Conservation (phyloP, 2,113 vertebrate genomes). For the Colossoma macropomum region DNA sequence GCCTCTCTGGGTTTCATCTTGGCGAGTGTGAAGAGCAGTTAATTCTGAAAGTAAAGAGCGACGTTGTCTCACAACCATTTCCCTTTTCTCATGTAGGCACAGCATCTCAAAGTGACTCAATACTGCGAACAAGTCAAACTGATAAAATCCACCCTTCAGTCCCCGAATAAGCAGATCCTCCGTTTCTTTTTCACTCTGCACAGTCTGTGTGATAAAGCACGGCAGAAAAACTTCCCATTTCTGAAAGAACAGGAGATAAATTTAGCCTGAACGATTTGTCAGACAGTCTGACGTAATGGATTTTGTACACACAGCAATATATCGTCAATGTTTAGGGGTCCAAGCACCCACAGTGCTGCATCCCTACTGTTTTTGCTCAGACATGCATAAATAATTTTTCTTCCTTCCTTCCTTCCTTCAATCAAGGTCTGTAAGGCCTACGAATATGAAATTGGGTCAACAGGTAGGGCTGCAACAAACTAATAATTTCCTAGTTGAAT, state of each 20-base stretch:
- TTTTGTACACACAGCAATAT: too few relatives aligned
- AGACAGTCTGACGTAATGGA: too few relatives aligned
- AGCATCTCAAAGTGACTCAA: not conserved
- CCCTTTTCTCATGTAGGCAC: not conserved
- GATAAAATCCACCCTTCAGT: not conserved
- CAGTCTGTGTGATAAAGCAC: not conserved
- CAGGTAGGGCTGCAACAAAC: too few relatives aligned
- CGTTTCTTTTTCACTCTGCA: not conserved
- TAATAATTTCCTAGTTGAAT: too few relatives aligned
- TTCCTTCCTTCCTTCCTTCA: too few relatives aligned
- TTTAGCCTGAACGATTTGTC: too few relatives aligned
- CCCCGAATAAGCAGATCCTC: not conserved
- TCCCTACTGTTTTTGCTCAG: too few relatives aligned
- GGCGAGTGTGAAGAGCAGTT: conserved; percentile 21
- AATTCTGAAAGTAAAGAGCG: conserved; percentile 24
- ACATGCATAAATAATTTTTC: too few relatives aligned
- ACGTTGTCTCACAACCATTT: not conserved
- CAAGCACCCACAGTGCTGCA: too few relatives aligned
- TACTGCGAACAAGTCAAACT: not conserved
- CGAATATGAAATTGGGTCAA: too few relatives aligned
- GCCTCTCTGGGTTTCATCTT: conserved; percentile 19
- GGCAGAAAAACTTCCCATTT: not conserved
- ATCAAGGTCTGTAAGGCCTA: too few relatives aligned
- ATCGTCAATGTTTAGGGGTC: too few relatives aligned
- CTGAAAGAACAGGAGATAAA: not conserved